These are phyloP conservation scores for Tetranychus urticae DNA, from an alignment of 1,140 invertebrate species.

Conservation along the genomic window DNA sequence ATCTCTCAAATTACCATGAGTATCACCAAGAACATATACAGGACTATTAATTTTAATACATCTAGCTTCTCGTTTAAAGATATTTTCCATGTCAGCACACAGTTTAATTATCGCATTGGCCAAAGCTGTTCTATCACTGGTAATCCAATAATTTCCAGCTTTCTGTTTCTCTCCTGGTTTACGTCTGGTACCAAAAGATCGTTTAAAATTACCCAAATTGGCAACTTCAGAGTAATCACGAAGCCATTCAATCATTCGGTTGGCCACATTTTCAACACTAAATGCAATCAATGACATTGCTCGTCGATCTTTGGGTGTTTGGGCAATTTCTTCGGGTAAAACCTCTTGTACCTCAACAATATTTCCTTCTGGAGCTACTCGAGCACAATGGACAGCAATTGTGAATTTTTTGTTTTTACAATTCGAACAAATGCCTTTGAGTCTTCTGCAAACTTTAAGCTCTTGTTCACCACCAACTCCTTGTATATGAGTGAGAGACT, in stretches of 20 bases:
- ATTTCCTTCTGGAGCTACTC: neutral
- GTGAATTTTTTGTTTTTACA: slow-evolving; percentile 8
- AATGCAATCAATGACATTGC: neutral
- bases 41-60: slow-evolving; percentile 24
- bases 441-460: neutral
- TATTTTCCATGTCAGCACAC: neutral
- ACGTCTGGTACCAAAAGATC: neutral
- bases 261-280: neutral
- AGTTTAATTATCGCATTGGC: slow-evolving; percentile 7
- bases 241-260: neutral
- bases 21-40: slow-evolving; percentile 28
- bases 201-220: neutral
- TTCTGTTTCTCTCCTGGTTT: neutral
- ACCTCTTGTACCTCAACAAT: slow-evolving; percentile 1
- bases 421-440: slow-evolving; percentile 4
- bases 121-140: neutral
- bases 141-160: neutral
- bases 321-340: neutral
- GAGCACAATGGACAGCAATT: slow-evolving; percentile 5
- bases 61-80: slow-evolving; percentile 3
- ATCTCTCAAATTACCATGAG: slow-evolving; percentile 35
- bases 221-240: neutral
- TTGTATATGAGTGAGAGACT: neutral
- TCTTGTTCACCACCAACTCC: neutral
- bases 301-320: neutral